Conservation (phyloP, 2,113 vertebrate species). For the Cinclus cinclus region DNA sequence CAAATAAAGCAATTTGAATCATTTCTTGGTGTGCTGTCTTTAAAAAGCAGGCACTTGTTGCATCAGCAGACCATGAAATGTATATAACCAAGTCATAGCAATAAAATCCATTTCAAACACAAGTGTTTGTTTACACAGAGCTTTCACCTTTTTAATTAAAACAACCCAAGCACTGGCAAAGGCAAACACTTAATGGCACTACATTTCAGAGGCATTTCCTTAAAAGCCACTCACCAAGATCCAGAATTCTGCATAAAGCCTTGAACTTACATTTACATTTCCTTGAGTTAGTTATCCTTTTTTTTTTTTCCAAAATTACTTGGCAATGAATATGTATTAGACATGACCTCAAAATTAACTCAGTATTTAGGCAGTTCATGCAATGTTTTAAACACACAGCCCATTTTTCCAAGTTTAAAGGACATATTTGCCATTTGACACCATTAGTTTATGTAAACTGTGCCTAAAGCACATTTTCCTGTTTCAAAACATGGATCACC, state of each 20-base stretch:
- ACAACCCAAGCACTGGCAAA: background rate
- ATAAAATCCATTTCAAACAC: background rate
- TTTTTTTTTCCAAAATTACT: background rate
- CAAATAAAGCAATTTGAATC: background rate
- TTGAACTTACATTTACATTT: background rate
- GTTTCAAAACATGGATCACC: background rate
- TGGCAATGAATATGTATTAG: background rate
- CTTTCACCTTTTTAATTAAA: constrained; percentile 26
- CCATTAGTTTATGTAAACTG: background rate
- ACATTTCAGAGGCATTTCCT: background rate
- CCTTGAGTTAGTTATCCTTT: background rate
- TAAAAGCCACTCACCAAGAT: background rate
- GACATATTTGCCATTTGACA: background rate
- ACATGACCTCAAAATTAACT: constrained; percentile 3
- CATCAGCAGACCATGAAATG: background rate
- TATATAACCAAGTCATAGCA: background rate
- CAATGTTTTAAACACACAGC: background rate
- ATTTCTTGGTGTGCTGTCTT: background rate
- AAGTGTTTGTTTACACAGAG: constrained; percentile 1
- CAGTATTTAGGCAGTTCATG: background rate
- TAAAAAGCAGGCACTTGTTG: background rate
- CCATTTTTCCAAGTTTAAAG: background rate
- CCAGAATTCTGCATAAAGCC: background rate
- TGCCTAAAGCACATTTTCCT: background rate
- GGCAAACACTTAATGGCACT: background rate